These are phyloP conservation scores for Geodia barretti DNA, from an alignment of 37 sponge, comb jelly and placozoan species.

Conservation along the genomic window DNA sequence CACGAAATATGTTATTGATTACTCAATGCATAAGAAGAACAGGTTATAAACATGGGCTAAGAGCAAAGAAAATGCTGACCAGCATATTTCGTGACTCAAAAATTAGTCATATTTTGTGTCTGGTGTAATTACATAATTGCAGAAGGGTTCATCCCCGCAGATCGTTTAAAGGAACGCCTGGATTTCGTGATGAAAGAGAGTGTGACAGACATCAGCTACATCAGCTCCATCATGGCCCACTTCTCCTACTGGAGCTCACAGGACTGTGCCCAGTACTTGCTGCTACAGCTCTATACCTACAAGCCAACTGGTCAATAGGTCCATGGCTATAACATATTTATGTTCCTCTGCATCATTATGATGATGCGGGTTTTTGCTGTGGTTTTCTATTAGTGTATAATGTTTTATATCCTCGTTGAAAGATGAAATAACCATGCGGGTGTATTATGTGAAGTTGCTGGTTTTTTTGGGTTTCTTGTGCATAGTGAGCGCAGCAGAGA, in stretches of 20 bases:
- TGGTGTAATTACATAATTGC: neutral
- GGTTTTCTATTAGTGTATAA: neutral
- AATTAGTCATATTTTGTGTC: neutral
- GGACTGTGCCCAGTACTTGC: slow-evolving; percentile 71
- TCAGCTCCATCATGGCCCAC: slow-evolving; percentile 85
- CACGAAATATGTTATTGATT: too few relatives aligned
- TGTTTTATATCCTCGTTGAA: neutral
- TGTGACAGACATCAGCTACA: slow-evolving; percentile 65
- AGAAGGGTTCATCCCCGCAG: slow-evolving; percentile 8
- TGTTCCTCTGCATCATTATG: too few relatives aligned
- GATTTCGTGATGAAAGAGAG: slow-evolving; percentile 84
- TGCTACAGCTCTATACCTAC: slow-evolving; percentile 79
- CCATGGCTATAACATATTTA: too few relatives aligned
- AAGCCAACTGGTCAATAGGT: neutral
- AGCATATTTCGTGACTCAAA: too few relatives aligned
- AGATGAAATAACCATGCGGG: neutral
- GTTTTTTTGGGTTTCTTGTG: too few relatives aligned
- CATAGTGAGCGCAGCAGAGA: too few relatives aligned
- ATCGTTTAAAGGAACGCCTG: slow-evolving; percentile 68
- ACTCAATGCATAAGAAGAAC: too few relatives aligned
- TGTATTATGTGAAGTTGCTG: too few relatives aligned
- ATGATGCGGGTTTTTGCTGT: neutral
- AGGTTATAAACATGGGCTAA: neutral
- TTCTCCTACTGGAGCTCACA: slow-evolving; percentile 75
- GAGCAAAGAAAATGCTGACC: neutral